These are phyloP conservation scores for Helicolenus hilgendorfi DNA, from an alignment of 2,797 vertebrate species.

Conservation along the genomic window DNA sequence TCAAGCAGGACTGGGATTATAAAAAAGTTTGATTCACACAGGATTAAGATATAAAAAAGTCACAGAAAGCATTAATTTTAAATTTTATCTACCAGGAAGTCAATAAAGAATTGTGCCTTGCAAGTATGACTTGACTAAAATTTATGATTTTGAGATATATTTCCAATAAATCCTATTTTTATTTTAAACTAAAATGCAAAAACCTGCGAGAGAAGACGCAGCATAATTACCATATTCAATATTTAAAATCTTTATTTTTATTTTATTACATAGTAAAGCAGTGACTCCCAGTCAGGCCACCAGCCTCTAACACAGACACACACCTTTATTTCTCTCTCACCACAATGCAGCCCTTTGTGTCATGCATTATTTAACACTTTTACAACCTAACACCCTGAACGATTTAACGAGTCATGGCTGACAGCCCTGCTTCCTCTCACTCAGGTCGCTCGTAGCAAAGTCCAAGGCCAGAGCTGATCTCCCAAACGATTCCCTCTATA, in stretches of 20 bases:
- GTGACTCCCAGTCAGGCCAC: background rate
- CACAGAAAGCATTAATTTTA: background rate
- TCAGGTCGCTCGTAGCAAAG: conserved; percentile 27
- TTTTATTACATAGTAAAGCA: background rate
- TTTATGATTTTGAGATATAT: background rate
- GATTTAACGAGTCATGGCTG: background rate
- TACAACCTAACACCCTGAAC: conserved; percentile 33
- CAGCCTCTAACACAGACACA: background rate
- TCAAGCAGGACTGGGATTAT: background rate
- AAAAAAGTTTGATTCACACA: background rate
- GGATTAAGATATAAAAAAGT: background rate
- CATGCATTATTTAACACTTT: conserved; percentile 36
- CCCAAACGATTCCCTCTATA: background rate
- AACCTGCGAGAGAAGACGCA: background rate
- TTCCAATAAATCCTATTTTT: background rate
- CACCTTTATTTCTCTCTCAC: background rate
- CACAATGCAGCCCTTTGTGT: conserved; percentile 30
- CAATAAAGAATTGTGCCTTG: background rate
- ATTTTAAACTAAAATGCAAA: background rate
- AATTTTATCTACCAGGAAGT: background rate
- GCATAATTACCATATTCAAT: background rate
- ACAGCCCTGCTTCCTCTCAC: conserved; percentile 9
- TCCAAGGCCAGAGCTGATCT: conserved; percentile 22
- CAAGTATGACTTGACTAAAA: background rate
- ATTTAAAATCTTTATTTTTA: background rate